Evolutionary conservation across 2,888 invertebrate species (phyloP).

Genomic region (Drosophila anomalata): DNA sequence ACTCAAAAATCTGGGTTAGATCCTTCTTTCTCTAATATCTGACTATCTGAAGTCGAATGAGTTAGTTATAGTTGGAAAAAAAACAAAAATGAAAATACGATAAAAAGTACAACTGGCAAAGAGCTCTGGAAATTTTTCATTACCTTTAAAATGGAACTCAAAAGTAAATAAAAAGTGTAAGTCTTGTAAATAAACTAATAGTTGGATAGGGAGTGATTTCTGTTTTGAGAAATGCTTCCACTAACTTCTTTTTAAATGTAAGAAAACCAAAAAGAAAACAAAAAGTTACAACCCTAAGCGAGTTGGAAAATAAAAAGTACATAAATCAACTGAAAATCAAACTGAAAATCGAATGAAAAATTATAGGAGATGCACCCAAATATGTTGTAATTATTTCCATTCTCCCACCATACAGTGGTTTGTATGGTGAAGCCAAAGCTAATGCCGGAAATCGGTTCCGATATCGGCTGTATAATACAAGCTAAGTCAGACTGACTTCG

Average conservation of each 20-base stretch:
- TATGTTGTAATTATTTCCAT: constrained; percentile 84
- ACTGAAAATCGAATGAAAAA: constrained; percentile 80
- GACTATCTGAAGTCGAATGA: constrained; percentile 52
- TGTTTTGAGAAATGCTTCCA: constrained; percentile 35
- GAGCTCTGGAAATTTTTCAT: constrained; percentile 83
- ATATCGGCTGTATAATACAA: constrained; percentile 74
- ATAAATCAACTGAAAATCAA: constrained; percentile 66
- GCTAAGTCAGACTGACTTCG: constrained; percentile 56
- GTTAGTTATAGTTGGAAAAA: constrained; percentile 50
- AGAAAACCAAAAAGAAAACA: constrained; percentile 43
- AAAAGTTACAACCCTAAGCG: constrained; percentile 26
- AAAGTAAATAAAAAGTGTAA: constrained; percentile 47
- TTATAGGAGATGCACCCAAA: constrained; percentile 83
- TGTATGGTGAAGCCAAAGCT: constrained; percentile 58
- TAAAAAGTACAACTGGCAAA: constrained; percentile 83
- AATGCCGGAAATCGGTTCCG: constrained; percentile 58
- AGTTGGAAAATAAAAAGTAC: constrained; percentile 57
- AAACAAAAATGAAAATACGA: constrained; percentile 59
- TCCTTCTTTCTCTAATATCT: constrained; percentile 46
- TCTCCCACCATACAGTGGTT: constrained; percentile 54
- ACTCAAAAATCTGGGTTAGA: constrained; percentile 54
- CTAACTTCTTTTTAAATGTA: not conserved
- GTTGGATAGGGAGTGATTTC: constrained; percentile 16
- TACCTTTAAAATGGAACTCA: constrained; percentile 62
- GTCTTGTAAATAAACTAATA: not conserved